Evolutionary conservation across 1,140 invertebrate species (phyloP), one percentile per base, ranked within the genome.

Genomic region (Cyrtorhinus lividipennis): DNA sequence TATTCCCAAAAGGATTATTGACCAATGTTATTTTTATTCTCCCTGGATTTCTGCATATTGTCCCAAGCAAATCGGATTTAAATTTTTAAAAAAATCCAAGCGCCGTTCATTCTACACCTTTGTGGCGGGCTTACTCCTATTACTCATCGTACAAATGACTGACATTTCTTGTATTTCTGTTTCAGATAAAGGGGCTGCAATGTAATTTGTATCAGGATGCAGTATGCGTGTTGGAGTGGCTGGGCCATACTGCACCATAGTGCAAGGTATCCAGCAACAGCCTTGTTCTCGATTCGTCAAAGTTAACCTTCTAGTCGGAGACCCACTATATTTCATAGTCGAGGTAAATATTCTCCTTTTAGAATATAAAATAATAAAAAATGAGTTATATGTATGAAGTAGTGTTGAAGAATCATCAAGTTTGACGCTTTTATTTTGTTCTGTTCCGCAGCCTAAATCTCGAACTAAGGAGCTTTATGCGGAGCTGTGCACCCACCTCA

Each of bases 401-500:
- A n/a, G n/a, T n/a, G n/a, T n/a, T n/a, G n/a, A n/a, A n/a, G n/a
- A n/a, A n/a, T n/a, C n/a, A n/a, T n/a, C n/a, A n/a, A n/a, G n/a
- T n/a, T n/a, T n/a, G n/a, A n/a, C n/a, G n/a, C n/a, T n/a, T n/a
- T n/a, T n/a, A n/a, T n/a, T n/a, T n/a, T n/a, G n/a, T n/a, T n/a
- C n/a, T n/a, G n/a, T n/a, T n/a, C n/a, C n/a, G n/a, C 77, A 90
- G 86, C 81, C 84, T 67, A 91, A 90, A 78, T 84, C 85, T 65
- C 82, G 85, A 77, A 86, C 88, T 63, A 84, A 85, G 71, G 87
- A 92, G 74, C 80, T 92, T 58, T 88, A 89, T 71, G 80, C 82
- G 67, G 85, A 90, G 73, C 85, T 87, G 79, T 87, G 85, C 73
- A 77, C 81, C 65, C 83, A 89, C 74, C 82, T 90, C 68, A 78